Conservation (phyloP, 2,797 vertebrate genomes). For the Manis pentadactyla region DNA sequence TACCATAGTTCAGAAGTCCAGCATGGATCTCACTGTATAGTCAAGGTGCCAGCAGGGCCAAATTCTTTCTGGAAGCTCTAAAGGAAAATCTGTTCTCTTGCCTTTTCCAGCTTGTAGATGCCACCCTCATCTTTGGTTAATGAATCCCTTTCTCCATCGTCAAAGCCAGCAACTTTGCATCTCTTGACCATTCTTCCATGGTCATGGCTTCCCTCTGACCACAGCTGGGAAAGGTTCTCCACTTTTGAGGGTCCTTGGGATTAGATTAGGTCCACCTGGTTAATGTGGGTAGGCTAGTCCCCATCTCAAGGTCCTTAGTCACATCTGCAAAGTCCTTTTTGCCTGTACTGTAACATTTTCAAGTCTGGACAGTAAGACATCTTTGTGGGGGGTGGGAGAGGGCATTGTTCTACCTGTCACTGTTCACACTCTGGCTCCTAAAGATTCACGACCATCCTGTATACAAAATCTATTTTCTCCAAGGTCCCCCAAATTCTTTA, state of each 20-base stretch:
- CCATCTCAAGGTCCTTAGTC: neutral
- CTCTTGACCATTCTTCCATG: neutral
- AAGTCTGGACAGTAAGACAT: neutral
- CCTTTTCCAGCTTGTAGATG: neutral
- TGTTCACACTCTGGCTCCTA: neutral
- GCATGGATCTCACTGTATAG: neutral
- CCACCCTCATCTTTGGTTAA: neutral
- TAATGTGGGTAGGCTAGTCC: neutral
- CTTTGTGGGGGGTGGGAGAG: neutral
- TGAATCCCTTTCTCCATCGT: neutral
- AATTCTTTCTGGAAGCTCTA: neutral
- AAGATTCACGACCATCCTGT: neutral
- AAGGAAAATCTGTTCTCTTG: neutral
- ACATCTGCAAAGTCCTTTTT: neutral
- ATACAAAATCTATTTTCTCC: neutral
- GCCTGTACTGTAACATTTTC: neutral
- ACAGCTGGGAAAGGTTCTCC: neutral
- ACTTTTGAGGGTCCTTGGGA: neutral
- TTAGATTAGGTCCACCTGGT: neutral
- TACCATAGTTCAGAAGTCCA: neutral
- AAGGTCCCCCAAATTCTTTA: neutral
- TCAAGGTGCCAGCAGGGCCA: neutral
- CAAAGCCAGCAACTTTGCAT: neutral
- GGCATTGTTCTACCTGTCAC: neutral
- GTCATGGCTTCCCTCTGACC: neutral